Percentiles rank a stretch among this genome's conserved stretches.
Conservation (phyloP, 2,797 vertebrate genomes). For the Dermochelys coriacea region DNA sequence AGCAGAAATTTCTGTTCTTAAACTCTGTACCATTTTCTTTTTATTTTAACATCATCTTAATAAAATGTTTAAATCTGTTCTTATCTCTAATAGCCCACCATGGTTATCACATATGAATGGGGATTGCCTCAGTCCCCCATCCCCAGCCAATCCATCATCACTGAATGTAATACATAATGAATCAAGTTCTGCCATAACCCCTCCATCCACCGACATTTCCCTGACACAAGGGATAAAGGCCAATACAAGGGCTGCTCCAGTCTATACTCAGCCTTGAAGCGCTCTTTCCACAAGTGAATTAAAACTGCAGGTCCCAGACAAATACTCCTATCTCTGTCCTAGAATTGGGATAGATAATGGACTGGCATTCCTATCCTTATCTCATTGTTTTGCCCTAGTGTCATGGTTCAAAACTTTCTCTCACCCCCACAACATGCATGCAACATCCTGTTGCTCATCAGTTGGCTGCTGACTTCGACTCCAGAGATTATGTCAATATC, state of each 20-base stretch:
- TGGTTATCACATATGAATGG: accelerated
- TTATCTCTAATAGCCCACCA: accelerated
- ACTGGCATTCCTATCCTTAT: not conserved
- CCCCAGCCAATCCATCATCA: not conserved
- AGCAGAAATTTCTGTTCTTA: too few relatives aligned
- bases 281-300: not conserved
- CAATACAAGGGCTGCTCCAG: not conserved
- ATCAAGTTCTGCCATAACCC: not conserved
- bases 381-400: not conserved
- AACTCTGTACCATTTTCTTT: too few relatives aligned
- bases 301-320: not conserved
- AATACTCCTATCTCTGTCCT: not conserved
- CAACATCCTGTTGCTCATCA: not conserved
- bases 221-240: not conserved
- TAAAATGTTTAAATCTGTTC: too few relatives aligned
- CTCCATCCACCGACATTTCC: too few relatives aligned
- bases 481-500: not conserved
- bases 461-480: not conserved
- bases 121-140: not conserved
- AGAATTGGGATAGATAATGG: not conserved
- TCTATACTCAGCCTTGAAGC: not conserved
- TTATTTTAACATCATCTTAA: too few relatives aligned
- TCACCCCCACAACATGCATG: not conserved
- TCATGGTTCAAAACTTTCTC: not conserved
- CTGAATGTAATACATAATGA: not conserved